Percentiles rank a stretch among this genome's conserved stretches.
These are phyloP conservation scores for Nemotelus nigrinus DNA, from an alignment of 2,888 invertebrate genomes.

Conservation along the genomic window DNA sequence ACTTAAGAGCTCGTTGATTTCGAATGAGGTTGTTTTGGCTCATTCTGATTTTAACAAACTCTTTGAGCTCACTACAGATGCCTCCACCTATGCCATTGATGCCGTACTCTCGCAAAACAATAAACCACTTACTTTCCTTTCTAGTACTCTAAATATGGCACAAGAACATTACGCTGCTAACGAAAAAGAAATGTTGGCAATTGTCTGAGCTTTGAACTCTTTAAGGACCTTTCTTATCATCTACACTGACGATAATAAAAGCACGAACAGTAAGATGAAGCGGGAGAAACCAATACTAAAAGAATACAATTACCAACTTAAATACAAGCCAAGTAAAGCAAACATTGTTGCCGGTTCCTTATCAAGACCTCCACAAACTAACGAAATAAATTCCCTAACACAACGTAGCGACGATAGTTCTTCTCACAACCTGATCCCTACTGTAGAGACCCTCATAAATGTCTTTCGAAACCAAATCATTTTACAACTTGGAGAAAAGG, in stretches of 20 bases:
- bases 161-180: too few relatives aligned
- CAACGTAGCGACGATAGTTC: too few relatives aligned
- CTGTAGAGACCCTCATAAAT: too few relatives aligned
- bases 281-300: constrained; percentile 1
- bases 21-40: background rate
- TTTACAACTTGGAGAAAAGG: too few relatives aligned
- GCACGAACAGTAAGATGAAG: background rate
- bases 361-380: background rate
- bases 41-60: background rate
- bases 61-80: constrained; percentile 1
- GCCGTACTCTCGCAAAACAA: constrained; percentile 7
- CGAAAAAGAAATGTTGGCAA: too few relatives aligned
- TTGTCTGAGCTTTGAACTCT: background rate
- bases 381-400: too few relatives aligned
- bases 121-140: constrained; percentile 17
- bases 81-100: constrained; percentile 8
- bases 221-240: background rate
- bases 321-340: background rate
- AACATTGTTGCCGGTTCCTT: constrained; percentile 1
- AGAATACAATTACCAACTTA: background rate
- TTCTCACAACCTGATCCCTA: too few relatives aligned
- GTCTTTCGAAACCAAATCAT: too few relatives aligned
- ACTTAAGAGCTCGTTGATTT: constrained; percentile 14
- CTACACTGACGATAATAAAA: background rate
- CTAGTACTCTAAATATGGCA: too few relatives aligned